Conservation (phyloP, 2,113 vertebrate species). For the Cranoglanis bouderius region DNA sequence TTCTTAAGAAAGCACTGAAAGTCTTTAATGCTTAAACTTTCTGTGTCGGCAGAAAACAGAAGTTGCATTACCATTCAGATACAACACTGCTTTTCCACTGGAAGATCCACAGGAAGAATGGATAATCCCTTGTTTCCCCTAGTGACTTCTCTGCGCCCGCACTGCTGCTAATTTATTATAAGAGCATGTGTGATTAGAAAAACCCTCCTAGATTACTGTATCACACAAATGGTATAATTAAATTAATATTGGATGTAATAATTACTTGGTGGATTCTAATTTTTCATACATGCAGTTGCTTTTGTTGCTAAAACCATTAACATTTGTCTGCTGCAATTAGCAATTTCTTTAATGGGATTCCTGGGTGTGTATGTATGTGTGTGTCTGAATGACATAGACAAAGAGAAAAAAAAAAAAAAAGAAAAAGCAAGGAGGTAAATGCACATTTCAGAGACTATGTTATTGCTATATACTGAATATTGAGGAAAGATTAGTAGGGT, state of each 20-base stretch:
- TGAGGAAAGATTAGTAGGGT: not conserved
- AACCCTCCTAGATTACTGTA: conserved; percentile 73
- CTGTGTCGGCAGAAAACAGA: conserved; percentile 39
- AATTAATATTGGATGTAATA: conserved; percentile 85
- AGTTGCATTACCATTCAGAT: conserved; percentile 65
- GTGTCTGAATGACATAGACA: conserved; percentile 64
- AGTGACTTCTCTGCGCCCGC: conserved; percentile 65
- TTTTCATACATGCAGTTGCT: conserved; percentile 82
- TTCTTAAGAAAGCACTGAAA: conserved; percentile 12
- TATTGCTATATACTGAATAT: not conserved
- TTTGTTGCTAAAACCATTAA: conserved; percentile 83
- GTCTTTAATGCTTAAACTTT: conserved; percentile 11
- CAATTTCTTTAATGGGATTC: conserved; percentile 94
- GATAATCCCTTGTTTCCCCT: conserved; percentile 64
- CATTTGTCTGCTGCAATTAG: conserved; percentile 87
- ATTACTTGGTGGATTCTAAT: conserved; percentile 83
- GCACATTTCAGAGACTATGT: not conserved
- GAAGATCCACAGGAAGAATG: too few species aligned
- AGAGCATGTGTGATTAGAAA: conserved; percentile 71
- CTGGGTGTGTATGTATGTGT: conserved; percentile 71
- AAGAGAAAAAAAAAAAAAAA: not conserved
- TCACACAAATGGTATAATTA: conserved; percentile 77
- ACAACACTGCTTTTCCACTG: conserved; percentile 64
- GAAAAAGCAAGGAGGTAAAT: not conserved
- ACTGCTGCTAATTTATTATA: conserved; percentile 74